These are phyloP conservation scores for Stegostoma tigrinum DNA, from an alignment of 2,113 vertebrate genomes.

Conservation along the genomic window DNA sequence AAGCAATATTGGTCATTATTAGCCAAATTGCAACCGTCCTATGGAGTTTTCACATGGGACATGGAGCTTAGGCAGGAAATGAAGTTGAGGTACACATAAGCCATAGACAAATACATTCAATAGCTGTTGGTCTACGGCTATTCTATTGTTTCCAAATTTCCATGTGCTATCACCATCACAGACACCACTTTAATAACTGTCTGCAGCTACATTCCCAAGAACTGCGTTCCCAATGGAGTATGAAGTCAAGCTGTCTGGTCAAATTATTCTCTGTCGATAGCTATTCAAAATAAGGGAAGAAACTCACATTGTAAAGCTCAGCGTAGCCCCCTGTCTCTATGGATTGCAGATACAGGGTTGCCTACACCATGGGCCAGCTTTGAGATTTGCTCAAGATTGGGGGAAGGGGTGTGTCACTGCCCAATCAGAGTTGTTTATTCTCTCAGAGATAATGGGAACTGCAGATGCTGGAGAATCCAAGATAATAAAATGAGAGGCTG, in stretches of 20 bases:
- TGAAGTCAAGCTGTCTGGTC: not conserved
- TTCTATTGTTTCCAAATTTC: too few relatives aligned
- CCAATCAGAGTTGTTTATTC: not conserved
- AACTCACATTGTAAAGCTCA: not conserved
- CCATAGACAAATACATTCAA: not conserved
- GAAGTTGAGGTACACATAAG: not conserved
- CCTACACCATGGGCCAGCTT: not conserved
- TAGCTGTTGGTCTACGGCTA: not conserved
- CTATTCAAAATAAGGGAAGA: not conserved
- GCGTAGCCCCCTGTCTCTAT: too few relatives aligned
- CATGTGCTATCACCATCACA: not conserved
- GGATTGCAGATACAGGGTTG: not conserved
- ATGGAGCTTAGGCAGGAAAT: not conserved
- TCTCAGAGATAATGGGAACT: too few relatives aligned
- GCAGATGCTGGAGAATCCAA: too few relatives aligned
- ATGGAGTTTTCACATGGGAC: not conserved
- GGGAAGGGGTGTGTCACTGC: not conserved
- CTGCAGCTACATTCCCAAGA: not conserved
- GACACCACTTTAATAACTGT: not conserved
- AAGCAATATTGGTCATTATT: not conserved
- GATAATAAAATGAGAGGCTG: too few relatives aligned
- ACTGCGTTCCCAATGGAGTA: not conserved
- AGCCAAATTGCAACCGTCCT: not conserved
- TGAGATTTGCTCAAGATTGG: not conserved
- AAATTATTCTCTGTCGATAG: not conserved